Percentiles rank a stretch among this genome's conserved stretches.
Conservation (phyloP, 92 coral and sea anemone genomes). For the Palythoa grandiflora region DNA sequence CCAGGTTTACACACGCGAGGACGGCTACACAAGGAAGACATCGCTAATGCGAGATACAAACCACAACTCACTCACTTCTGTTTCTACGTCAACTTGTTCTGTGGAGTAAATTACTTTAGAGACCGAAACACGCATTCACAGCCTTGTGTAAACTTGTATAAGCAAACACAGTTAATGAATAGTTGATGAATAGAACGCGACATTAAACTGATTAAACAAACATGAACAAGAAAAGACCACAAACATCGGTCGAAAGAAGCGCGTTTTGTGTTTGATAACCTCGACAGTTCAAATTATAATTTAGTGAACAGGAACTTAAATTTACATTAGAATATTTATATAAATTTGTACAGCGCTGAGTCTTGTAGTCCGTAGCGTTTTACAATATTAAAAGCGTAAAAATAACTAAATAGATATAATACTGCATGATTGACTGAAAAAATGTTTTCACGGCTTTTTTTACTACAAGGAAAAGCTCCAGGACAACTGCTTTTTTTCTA, state of each 20-base stretch:
- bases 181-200: slow-evolving; percentile 36
- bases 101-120: slow-evolving; percentile 29
- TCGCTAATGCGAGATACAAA: slow-evolving; percentile 35
- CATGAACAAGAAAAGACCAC: slow-evolving; percentile 3
- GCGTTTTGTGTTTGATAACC: not conserved
- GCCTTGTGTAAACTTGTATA: slow-evolving; percentile 24
- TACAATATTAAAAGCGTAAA: too few relatives aligned
- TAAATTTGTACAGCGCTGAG: too few relatives aligned
- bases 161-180: slow-evolving; percentile 58
- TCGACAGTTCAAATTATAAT: not conserved
- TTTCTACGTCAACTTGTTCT: slow-evolving; percentile 40
- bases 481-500: too few relatives aligned
- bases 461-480: too few relatives aligned
- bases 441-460: too few relatives aligned
- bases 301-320: not conserved
- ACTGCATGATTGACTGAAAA: too few relatives aligned
- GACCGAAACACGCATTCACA: slow-evolving; percentile 52
- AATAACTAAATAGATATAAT: too few relatives aligned
- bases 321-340: too few relatives aligned
- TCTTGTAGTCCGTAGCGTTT: too few relatives aligned
- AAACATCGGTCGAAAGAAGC: not conserved
- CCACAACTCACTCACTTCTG: not conserved
- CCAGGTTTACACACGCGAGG: slow-evolving; percentile 2
- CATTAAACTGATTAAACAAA: slow-evolving; percentile 36
- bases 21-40: slow-evolving; percentile 28